Conservation (phyloP, 2,113 vertebrate genomes). For the Heloderma charlesbogerti region DNA sequence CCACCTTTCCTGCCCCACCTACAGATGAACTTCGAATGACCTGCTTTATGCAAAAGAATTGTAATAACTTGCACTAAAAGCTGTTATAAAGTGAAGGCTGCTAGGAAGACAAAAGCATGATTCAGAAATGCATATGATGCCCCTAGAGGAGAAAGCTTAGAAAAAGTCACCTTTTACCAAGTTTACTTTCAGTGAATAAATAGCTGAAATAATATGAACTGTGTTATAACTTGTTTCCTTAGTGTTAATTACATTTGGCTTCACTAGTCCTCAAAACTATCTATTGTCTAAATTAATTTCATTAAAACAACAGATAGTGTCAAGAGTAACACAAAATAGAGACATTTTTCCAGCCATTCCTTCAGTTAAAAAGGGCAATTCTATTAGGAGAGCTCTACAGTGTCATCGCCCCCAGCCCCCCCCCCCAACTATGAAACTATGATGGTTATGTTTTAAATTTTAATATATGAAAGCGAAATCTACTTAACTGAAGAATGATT, state of each 20-base stretch:
- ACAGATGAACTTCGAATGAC: conserved; percentile 82
- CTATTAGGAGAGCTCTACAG: conserved; percentile 52
- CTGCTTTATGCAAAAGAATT: conserved; percentile 81
- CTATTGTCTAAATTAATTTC: conserved; percentile 67
- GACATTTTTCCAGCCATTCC: conserved; percentile 46
- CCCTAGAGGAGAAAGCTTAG: conserved; percentile 71
- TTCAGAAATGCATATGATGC: conserved; percentile 69
- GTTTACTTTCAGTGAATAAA: conserved; percentile 66
- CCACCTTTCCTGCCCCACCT: conserved; percentile 78
- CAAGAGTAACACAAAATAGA: conserved; percentile 60
- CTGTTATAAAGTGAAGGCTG: conserved; percentile 73
- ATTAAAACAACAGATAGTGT: conserved; percentile 65
- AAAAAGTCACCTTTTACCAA: conserved; percentile 62
- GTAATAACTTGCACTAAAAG: conserved; percentile 82
- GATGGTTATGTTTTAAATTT: conserved; percentile 17
- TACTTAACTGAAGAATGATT: conserved; percentile 52
- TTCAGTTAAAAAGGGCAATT: conserved; percentile 48
- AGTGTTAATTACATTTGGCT: conserved; percentile 68
- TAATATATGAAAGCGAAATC: conserved; percentile 36
- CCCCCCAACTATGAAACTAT: conserved; percentile 51
- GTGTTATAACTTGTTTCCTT: conserved; percentile 63
- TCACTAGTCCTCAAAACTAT: conserved; percentile 69
- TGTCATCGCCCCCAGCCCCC: conserved; percentile 46
- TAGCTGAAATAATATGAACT: conserved; percentile 61
- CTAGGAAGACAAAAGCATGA: conserved; percentile 69